Conservation (phyloP, 2,113 vertebrate genomes). For the Notarius quadriscutis region DNA sequence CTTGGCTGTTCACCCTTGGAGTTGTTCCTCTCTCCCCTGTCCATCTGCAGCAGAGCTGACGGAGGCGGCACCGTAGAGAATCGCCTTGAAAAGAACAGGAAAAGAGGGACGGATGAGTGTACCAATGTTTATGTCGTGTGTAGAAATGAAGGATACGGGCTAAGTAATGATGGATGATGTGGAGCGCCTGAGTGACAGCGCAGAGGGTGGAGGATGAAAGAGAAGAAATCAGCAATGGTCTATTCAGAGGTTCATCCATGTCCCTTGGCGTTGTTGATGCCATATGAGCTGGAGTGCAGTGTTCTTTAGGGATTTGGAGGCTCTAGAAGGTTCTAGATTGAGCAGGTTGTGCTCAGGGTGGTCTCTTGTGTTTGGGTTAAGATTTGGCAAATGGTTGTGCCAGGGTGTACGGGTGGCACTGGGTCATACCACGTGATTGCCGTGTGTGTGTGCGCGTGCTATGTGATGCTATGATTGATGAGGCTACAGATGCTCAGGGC, state of each 20-base stretch:
- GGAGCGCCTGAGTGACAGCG: slow-evolving; percentile 10
- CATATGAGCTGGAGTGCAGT: slow-evolving; percentile 26
- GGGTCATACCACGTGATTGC: slow-evolving; percentile 22
- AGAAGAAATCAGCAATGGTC: background rate
- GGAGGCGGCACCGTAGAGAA: slow-evolving; percentile 53
- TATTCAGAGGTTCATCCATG: slow-evolving; percentile 1
- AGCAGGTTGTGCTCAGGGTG: slow-evolving; percentile 28
- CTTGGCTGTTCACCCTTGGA: slow-evolving; percentile 43
- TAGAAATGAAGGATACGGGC: slow-evolving; percentile 31
- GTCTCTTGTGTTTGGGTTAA: slow-evolving; percentile 22
- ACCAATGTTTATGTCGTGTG: slow-evolving; percentile 49
- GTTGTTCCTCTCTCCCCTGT: background rate
- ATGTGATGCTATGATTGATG: slow-evolving; percentile 30
- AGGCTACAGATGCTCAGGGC: slow-evolving; percentile 18
- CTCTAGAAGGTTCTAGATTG: slow-evolving; percentile 11
- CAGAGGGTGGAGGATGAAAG: slow-evolving; percentile 2
- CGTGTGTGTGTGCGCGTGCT: background rate
- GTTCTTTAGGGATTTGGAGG: slow-evolving; percentile 2
- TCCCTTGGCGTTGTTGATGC: slow-evolving; percentile 13
- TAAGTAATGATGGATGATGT: slow-evolving; percentile 42
- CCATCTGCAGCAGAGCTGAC: slow-evolving; percentile 35
- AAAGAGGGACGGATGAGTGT: slow-evolving; percentile 39
- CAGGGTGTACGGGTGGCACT: slow-evolving; percentile 27
- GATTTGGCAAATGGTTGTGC: slow-evolving; percentile 17
- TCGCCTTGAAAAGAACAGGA: slow-evolving; percentile 50